Evolutionary conservation across 2,888 invertebrate genomes (phyloP), one percentile per base, ranked within the genome.

Genomic region (Anorthoa munda): DNA sequence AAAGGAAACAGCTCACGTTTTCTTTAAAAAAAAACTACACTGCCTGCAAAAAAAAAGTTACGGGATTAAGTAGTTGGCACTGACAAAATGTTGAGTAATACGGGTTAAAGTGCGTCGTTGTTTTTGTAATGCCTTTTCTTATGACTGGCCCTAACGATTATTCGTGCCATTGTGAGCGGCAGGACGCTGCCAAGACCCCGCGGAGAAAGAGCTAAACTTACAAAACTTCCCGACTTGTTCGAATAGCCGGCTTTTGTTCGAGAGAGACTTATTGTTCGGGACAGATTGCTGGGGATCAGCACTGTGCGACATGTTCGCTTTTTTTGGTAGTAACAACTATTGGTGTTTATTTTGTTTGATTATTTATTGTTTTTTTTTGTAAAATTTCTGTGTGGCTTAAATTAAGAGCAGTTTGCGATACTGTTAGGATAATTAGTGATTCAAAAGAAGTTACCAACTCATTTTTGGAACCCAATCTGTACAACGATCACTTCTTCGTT

Each of bases 181-280:
- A 91, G 91, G 91, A 88, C 90, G 92, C 90, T 95, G 95, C 95
- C 95, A 95, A 95, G 94, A 93, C 89, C 93, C 92, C 93, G 93
- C 92, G 86, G 91, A 93, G 95, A 95, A 94, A 95, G 94, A 95
- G 94, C 95, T 94, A 93, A 95, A 95, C 95, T 95, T 95, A 95
- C 96, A 95, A 95, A 96, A 96, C 95, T 96, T 95, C 93, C 94
- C 94, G 94, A 95, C 95, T 96, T 94, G 95, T 96, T 96, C 95
- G 93, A 96, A 96, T 95, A 94, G 95, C 93, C 93, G 93, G 96
- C 96, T 95, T 96, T 96, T 96, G 96, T 96, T 94, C 92, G 93
- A 93, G 92, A 93, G 92, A 93, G 94, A 96, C 95, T 95, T 96
- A 96, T 96, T 96, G 96, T 96, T 95, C 94, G 93, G 93, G 95